Evolutionary conservation across 2,888 invertebrate species (phyloP), one percentile per base, ranked within the genome.

Genomic region (Campoplex nolae): DNA sequence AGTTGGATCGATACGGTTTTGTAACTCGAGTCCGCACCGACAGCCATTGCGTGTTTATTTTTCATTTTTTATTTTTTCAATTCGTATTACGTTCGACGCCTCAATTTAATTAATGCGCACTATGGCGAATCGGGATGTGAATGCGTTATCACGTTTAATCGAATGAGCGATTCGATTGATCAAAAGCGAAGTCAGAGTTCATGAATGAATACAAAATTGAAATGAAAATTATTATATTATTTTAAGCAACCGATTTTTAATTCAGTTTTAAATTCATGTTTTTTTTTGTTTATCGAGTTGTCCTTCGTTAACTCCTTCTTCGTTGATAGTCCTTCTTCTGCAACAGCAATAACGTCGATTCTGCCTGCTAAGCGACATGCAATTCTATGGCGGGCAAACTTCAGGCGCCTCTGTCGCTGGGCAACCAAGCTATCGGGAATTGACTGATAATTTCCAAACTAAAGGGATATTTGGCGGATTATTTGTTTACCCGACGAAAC

Each of bases 71-170:
- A 38, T 38, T 83, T 28, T 16, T 70, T 16, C 6, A 70, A 48
- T 70, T 48, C 51, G 38, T 70, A 38, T 32, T 58, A 48, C 58
- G 48, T 48, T 28, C 16, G 35, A n/a, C 3, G 48, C 32, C 35
- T 48, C 58, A 58, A 76, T 76, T 83, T 70, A 76, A 83, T 76
- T 83, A 70, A 68, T 42, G 35, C 32, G 1, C 8, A 7, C 70
- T 9, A 28, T 58, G 11, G 58, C 4, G 23, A 58, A 23, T 58
- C 28, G 28, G 58, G 9, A 28, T 58, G 28, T 45, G 45, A 11
- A 45, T 45, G 38, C 38, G 45, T 13, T 45, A 45, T 45, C 13
- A 13, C 11, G 45, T 45, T 13, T 1, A 11, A 45, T 45, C 45
- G 13, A 11, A 11, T 45, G 13, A 45, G 11, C 11, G n/a, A 58